These are phyloP conservation scores for Rhinella marina DNA, from an alignment of 2,797 vertebrate genomes.

Conservation along the genomic window DNA sequence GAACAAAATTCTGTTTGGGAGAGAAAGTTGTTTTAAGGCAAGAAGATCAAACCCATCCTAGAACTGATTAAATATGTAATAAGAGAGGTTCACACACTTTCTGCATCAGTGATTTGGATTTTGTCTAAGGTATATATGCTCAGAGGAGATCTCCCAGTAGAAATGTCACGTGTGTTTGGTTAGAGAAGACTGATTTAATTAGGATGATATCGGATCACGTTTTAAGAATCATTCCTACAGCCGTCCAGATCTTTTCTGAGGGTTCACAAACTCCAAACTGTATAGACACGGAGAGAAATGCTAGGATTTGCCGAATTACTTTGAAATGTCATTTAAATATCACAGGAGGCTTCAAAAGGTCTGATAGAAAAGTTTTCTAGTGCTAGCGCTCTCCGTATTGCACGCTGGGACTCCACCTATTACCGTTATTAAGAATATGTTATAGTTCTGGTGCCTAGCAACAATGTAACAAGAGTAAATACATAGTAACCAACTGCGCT, in stretches of 20 bases:
- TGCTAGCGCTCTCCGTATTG: background rate
- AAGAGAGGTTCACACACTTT: background rate
- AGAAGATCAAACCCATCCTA: background rate
- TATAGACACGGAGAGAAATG: constrained; percentile 4
- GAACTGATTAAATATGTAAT: background rate
- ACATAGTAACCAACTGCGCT: background rate
- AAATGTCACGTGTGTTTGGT: background rate
- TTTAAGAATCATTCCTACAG: background rate
- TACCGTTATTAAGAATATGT: background rate
- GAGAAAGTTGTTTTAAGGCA: background rate
- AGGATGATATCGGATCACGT: background rate
- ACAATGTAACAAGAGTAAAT: background rate
- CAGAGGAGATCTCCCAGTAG: background rate
- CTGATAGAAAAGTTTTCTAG: background rate
- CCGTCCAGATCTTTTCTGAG: background rate
- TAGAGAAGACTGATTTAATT: background rate
- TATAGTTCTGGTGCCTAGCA: background rate
- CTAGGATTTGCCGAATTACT: background rate
- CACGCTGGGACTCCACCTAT: background rate
- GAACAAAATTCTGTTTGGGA: background rate
- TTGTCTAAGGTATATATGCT: background rate
- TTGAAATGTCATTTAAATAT: constrained; percentile 21
- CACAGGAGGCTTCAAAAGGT: background rate
- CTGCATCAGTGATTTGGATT: background rate
- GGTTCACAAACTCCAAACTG: background rate